Conservation (phyloP, 2,797 vertebrate genomes). For the Acipenser transmontanus region DNA sequence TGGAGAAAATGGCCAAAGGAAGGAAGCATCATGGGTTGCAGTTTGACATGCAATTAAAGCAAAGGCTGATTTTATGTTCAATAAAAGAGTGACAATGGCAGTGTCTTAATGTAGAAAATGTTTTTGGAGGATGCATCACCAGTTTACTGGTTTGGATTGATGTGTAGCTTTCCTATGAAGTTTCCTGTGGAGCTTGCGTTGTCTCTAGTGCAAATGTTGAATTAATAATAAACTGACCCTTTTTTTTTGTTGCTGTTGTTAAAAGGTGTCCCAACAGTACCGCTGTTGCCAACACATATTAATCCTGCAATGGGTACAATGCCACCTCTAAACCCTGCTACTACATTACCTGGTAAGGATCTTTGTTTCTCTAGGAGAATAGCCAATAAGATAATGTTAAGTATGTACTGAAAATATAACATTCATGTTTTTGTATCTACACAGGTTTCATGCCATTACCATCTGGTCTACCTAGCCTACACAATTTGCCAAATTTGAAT, state of each 20-base stretch:
- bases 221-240: neutral
- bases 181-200: neutral
- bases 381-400: neutral
- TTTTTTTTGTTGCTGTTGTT: constrained; percentile 5
- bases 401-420: neutral
- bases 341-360: constrained; percentile 78
- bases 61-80: no score
- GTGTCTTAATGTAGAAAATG: neutral
- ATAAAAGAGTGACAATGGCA: no score
- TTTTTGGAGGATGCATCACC: neutral
- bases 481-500: constrained; percentile 77
- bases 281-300: constrained; percentile 74
- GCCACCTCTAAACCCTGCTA: constrained; percentile 69
- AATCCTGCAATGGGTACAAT: constrained; percentile 64
- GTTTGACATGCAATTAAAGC: no score
- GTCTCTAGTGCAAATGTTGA: neutral
- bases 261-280: constrained; percentile 86
- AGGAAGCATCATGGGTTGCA: no score
- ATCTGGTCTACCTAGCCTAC: constrained; percentile 73
- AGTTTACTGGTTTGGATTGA: neutral
- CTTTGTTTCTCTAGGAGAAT: neutral
- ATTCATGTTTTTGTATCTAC: neutral
- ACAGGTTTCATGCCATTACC: constrained; percentile 84
- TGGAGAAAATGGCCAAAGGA: no score
- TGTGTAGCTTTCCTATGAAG: neutral